Base-by-base conservation (phyloP, 30 jellyfish, hydroid and myxozoan species). In the Mastigias papua region DNA sequence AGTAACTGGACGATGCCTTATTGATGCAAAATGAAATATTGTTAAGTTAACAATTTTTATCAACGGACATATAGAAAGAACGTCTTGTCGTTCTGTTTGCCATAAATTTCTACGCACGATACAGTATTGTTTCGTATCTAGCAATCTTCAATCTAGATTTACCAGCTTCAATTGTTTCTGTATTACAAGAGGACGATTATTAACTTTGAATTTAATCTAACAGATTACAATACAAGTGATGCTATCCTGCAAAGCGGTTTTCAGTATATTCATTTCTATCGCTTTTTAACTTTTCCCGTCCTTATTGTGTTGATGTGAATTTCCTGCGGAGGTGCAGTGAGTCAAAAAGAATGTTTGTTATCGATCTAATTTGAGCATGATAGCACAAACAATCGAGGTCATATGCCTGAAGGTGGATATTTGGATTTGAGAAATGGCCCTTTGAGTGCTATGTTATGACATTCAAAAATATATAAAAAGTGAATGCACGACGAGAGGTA, bases 301-400 rank as follows among this genome's bases (percentile, higher is more conserved):
- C 16, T 16, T 8, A 46, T 6, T 46, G 16, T 46, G 13, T 46
- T 46, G 13, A 46, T 46, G 60, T 16, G 13, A 46, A 16, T 7
- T 16, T 54, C 42, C 74, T 63, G 74, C 74, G 74, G 42, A 63
- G 74, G 74, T 27, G 74, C 42, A 63, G 33, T 54, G 74, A 63
- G 21, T 63, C 74, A 63, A 63, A 26, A 25, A 63, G 23, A 20
- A 1, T 63, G 22, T 63, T 63, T 63, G 22, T 63, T 23, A n/a
- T 58, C 70, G 70, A 58, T 63, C 33, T 26, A 63, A 63, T 63
- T 63, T 63, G 74, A 0, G 74, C 74, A 63, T 63, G 74, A 63
- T 63, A 1, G 2, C 35, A 22, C 20, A 20, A 20, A 9, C 42
- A 6, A 63, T 63, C 20, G 37, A 63, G 22, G 74, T 27, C 74